Percentiles rank a stretch among this genome's conserved stretches.
phyloP scores from a whole-genome alignment of 2,113 vertebrate genomes.

The Nestor notabilis region DNA sequence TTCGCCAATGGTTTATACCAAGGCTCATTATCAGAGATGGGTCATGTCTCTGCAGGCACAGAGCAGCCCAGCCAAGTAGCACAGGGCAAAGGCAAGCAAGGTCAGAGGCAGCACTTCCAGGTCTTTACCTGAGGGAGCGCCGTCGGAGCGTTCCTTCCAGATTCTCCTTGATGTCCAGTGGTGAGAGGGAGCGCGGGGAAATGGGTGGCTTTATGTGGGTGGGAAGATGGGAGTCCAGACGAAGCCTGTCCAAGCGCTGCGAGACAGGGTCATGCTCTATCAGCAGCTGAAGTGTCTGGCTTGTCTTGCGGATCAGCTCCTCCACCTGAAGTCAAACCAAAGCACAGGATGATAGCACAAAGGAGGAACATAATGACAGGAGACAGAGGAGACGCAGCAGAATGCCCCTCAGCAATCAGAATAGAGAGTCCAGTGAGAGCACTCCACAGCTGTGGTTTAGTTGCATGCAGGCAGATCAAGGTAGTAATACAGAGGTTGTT shows the following conservation, averaged over 20 bases:
- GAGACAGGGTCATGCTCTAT: conserved; percentile 93
- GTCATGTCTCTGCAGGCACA: neutral
- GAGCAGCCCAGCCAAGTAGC: neutral
- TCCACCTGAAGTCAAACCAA: conserved; percentile 81
- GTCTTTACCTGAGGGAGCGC: conserved; percentile 85
- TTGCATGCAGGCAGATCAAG: neutral
- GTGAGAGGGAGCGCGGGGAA: conserved; percentile 72
- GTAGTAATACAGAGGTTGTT: neutral
- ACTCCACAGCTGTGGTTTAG: neutral
- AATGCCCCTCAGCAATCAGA: neutral
- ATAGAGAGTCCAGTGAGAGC: neutral
- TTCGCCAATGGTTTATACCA: neutral
- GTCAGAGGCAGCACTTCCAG: neutral
- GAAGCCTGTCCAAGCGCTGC: conserved; percentile 85
- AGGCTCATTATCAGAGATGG: neutral
- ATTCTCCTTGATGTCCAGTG: conserved; percentile 83
- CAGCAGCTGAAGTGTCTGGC: conserved; percentile 90
- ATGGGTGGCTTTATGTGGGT: conserved; percentile 80
- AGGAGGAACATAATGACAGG: neutral
- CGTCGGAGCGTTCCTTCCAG: conserved; percentile 84
- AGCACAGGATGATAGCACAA: neutral
- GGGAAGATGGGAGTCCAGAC: conserved; percentile 81
- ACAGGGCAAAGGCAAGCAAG: neutral
- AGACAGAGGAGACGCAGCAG: neutral
- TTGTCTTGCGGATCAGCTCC: conserved; percentile 87